Percentiles rank a stretch among this genome's conserved stretches.
Conservation (phyloP, 2,797 vertebrate genomes). For the Catamblyrhynchus diadema region DNA sequence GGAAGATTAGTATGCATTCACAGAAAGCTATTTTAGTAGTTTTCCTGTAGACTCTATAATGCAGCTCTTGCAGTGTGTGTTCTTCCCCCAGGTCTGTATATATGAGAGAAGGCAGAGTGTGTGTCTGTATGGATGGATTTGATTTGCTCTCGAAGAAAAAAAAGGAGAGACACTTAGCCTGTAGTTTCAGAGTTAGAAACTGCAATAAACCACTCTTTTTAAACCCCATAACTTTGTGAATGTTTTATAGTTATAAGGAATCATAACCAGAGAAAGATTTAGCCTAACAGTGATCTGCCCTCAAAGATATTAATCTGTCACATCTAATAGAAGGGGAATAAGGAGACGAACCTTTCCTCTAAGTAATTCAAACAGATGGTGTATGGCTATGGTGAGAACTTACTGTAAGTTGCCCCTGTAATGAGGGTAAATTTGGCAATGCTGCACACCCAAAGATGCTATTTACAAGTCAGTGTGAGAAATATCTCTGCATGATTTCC, state of each 20-base stretch:
- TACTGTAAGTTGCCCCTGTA: not conserved
- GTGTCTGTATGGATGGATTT: not conserved
- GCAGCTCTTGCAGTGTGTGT: not conserved
- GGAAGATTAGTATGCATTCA: not conserved
- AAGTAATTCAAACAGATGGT: not conserved
- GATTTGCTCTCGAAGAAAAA: slow-evolving; percentile 26
- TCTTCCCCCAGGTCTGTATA: not conserved
- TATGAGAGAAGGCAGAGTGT: not conserved
- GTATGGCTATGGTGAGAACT: not conserved
- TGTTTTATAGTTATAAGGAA: slow-evolving; percentile 60
- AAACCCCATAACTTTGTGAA: slow-evolving; percentile 34
- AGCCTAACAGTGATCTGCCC: slow-evolving; percentile 47
- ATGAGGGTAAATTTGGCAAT: not conserved
- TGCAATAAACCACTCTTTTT: slow-evolving; percentile 54
- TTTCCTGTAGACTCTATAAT: not conserved
- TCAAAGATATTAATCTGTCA: slow-evolving; percentile 55
- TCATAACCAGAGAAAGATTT: slow-evolving; percentile 52
- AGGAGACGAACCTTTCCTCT: not conserved
- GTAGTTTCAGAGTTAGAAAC: slow-evolving; percentile 27
- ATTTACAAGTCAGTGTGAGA: not conserved
- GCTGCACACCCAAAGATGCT: not conserved
- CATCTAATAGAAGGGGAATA: slow-evolving; percentile 25
- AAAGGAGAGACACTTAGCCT: not conserved
- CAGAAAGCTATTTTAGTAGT: not conserved
- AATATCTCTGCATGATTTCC: not conserved